Evolutionary conservation across 2,113 vertebrate species (phyloP).

Genomic region (Arizona elegans): DNA sequence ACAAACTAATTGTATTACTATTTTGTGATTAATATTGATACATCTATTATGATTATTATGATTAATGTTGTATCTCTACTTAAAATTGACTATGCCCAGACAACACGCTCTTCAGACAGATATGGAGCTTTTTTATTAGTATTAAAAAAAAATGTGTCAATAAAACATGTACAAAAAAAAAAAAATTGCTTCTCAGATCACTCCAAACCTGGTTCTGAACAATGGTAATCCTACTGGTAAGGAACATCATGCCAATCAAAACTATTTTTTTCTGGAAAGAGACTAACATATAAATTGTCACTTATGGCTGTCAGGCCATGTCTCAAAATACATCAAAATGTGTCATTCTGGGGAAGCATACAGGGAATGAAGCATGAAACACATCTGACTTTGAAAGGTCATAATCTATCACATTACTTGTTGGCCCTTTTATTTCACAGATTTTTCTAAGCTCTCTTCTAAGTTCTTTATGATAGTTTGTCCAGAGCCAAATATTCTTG

Average conservation of each 20-base stretch:
- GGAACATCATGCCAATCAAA: not conserved
- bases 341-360: not conserved
- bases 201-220: not conserved
- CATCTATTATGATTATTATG: too few species aligned
- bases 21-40: too few species aligned
- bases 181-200: not conserved
- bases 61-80: too few species aligned
- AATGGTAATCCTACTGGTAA: not conserved
- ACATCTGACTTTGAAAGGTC: not conserved
- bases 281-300: not conserved
- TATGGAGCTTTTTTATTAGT: too few species aligned
- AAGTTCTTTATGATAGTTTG: not conserved
- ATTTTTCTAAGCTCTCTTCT: not conserved
- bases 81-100: too few species aligned
- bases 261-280: not conserved
- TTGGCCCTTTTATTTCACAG: not conserved
- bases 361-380: not conserved
- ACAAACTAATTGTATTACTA: too few species aligned
- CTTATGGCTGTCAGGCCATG: not conserved
- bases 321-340: not conserved
- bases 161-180: too few species aligned
- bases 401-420: not conserved
- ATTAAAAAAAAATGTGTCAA: too few species aligned
- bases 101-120: too few species aligned
- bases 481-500: not conserved